phyloP scores from a whole-genome alignment of 2,888 invertebrate species.

The Drosophila subquinaria region DNA sequence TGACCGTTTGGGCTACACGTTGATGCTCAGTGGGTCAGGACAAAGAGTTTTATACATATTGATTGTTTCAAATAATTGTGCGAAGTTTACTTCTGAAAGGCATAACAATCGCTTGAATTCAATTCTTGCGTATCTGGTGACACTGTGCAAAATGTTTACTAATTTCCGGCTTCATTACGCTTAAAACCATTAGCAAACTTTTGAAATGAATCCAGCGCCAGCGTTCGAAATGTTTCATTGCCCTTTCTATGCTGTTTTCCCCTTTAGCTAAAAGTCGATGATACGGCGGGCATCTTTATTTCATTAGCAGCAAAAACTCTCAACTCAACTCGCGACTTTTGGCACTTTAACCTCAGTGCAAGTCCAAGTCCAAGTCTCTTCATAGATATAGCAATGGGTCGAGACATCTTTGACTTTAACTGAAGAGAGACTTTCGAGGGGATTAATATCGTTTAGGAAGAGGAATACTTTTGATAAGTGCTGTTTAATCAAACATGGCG shows the following conservation, averaged over 20 bases:
- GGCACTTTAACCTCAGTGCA: slow-evolving; percentile 3
- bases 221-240: slow-evolving; percentile 19
- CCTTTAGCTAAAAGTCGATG: slow-evolving; percentile 8
- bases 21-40: too few relatives aligned
- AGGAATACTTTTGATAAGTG: slow-evolving; percentile 28
- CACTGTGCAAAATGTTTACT: slow-evolving; percentile 73
- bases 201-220: slow-evolving; percentile 62
- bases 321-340: slow-evolving; percentile 54
- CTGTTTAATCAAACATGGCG: slow-evolving; percentile 66
- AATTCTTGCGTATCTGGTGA: slow-evolving; percentile 23
- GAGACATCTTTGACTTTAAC: slow-evolving; percentile 51
- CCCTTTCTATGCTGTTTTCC: background rate
- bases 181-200: slow-evolving; percentile 79
- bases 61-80: too few relatives aligned
- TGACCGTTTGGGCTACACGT: too few relatives aligned
- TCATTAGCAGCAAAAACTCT: slow-evolving; percentile 61
- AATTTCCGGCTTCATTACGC: slow-evolving; percentile 81
- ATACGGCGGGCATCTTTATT: slow-evolving; percentile 61
- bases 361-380: background rate
- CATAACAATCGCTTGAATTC: background rate
- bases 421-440: slow-evolving; percentile 1
- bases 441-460: too few relatives aligned
- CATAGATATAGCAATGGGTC: slow-evolving; percentile 37
- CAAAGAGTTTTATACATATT: too few relatives aligned
- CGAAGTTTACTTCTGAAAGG: too few relatives aligned